Conservation (phyloP, 2,888 invertebrate genomes). For the Heliconius sara region DNA sequence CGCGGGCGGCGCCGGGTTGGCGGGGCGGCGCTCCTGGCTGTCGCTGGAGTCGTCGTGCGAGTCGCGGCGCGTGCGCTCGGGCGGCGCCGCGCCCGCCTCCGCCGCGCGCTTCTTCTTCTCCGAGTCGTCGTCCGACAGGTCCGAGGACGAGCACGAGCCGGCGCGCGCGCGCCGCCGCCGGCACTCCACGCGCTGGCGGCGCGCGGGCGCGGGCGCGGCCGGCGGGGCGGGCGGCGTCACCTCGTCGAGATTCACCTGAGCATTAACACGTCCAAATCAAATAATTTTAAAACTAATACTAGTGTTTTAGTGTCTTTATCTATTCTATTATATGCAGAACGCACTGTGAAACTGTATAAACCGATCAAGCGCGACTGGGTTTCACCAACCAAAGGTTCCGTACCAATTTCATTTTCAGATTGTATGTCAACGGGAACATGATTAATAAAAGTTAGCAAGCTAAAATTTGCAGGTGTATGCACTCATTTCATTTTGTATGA, state of each 20-base stretch:
- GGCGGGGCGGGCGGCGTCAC: slow-evolving; percentile 42
- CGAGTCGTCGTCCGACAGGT: slow-evolving; percentile 95
- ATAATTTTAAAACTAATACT: no score
- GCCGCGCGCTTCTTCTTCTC: slow-evolving; percentile 93
- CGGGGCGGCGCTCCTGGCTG: slow-evolving; percentile 89
- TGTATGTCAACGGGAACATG: no score
- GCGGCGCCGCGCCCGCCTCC: slow-evolving; percentile 81
- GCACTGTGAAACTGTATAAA: no score
- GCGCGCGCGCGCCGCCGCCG: slow-evolving; percentile 72
- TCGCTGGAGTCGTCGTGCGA: slow-evolving; percentile 94
- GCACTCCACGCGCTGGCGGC: slow-evolving; percentile 69
- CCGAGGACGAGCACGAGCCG: slow-evolving; percentile 96
- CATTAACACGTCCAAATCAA: not conserved
- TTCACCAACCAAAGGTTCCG: no score
- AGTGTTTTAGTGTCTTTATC: no score
- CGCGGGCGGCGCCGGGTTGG: slow-evolving; percentile 65
- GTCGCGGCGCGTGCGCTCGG: slow-evolving; percentile 88
- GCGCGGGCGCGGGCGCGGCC: slow-evolving; percentile 65
- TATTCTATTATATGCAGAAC: no score
- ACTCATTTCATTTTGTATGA: no score
- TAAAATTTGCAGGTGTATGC: no score
- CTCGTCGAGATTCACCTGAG: slow-evolving; percentile 69
- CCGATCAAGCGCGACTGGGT: no score
- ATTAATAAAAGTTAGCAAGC: no score
- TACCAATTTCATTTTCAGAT: no score